phyloP scores from a whole-genome alignment of 2,797 vertebrate species.

The Silurus lanzhouensis region DNA sequence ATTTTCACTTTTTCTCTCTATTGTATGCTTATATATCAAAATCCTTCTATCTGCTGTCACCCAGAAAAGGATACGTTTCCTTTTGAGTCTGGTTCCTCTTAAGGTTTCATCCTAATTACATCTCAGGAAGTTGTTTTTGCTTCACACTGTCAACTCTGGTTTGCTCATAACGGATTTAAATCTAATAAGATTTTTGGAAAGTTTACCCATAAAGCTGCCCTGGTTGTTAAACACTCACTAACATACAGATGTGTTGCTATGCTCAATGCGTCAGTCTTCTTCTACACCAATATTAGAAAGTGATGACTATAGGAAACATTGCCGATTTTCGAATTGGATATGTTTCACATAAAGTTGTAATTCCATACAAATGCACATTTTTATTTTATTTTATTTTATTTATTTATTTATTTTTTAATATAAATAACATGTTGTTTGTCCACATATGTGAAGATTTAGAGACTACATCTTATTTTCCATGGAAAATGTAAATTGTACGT shows the following conservation, averaged over 20 bases:
- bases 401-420: no score
- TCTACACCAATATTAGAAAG: background rate
- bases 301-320: background rate
- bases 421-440: no score
- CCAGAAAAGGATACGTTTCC: background rate
- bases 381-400: no score
- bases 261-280: background rate
- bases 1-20: background rate
- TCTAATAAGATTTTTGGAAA: conserved; percentile 1
- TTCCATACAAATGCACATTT: background rate
- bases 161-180: background rate
- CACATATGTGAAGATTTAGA: background rate
- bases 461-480: background rate
- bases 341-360: background rate
- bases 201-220: background rate
- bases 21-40: background rate
- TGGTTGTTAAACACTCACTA: background rate
- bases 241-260: background rate
- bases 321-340: background rate
- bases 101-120: background rate
- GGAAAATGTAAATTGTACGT: background rate
- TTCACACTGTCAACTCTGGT: background rate
- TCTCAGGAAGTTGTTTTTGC: background rate
- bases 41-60: conserved; percentile 1
- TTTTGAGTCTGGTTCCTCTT: background rate